Evolutionary conservation across 2,113 vertebrate genomes (phyloP).

Genomic region (Megaleporinus macrocephalus): DNA sequence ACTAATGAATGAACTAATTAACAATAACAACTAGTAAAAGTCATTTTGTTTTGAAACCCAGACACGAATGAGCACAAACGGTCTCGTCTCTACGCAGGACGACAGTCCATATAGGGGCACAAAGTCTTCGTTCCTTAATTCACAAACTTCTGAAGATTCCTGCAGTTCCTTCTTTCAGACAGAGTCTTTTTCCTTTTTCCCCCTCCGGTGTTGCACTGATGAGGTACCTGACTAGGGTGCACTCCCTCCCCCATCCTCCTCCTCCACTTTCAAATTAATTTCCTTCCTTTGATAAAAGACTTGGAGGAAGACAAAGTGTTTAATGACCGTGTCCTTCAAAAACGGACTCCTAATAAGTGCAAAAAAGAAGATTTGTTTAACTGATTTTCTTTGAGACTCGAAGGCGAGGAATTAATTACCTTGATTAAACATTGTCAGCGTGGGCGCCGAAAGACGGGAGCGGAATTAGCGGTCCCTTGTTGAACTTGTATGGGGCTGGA

Average conservation of each 20-base stretch:
- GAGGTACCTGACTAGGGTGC: conserved; percentile 44
- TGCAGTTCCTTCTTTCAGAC: conserved; percentile 23
- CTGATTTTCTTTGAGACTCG: conserved; percentile 72
- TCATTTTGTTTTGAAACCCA: neutral
- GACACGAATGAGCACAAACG: neutral
- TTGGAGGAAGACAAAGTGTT: conserved; percentile 47
- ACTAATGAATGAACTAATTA: no score
- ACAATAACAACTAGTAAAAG: neutral
- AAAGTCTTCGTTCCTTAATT: neutral
- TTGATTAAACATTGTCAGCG: conserved; percentile 78
- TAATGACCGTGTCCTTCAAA: conserved; percentile 72
- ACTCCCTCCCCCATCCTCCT: conserved; percentile 24
- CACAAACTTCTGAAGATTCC: conserved; percentile 20
- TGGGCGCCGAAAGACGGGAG: conserved; percentile 58
- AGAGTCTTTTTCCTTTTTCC: conserved; percentile 19
- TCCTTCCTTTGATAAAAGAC: conserved; percentile 52
- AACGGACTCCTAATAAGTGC: conserved; percentile 71
- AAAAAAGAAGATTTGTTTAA: conserved; percentile 71
- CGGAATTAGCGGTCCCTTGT: conserved; percentile 58
- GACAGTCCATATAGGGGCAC: neutral
- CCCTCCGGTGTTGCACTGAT: conserved; percentile 28
- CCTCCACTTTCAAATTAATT: conserved; percentile 54
- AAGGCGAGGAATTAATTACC: conserved; percentile 74
- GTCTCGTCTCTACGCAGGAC: neutral
- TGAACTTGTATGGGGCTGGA: conserved; percentile 52